Evolutionary conservation across 2,113 vertebrate genomes (phyloP).

Genomic region (Emydocephalus ijimae): DNA sequence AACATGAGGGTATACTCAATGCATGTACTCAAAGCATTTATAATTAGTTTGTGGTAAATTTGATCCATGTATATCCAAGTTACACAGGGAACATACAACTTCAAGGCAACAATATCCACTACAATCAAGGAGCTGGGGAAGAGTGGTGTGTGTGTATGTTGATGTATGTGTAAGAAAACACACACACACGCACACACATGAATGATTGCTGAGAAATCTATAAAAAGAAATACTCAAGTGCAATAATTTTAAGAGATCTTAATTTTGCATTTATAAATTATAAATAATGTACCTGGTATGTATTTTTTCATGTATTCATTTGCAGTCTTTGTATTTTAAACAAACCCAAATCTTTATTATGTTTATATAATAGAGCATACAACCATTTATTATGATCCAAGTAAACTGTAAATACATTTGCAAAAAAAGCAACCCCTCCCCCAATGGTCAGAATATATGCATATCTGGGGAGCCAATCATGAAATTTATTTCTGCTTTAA

Average conservation of each 20-base stretch:
- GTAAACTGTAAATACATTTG: constrained; percentile 73
- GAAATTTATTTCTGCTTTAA: constrained; percentile 60
- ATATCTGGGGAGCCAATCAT: constrained; percentile 60
- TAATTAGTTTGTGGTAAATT: constrained; percentile 34
- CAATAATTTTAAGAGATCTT: constrained; percentile 80
- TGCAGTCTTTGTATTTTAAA: constrained; percentile 80
- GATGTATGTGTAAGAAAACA: neutral
- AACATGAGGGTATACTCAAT: constrained; percentile 50
- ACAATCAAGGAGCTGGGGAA: constrained; percentile 53
- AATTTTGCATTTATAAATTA: constrained; percentile 81
- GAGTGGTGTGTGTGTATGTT: neutral
- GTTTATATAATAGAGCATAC: constrained; percentile 71
- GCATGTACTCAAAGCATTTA: constrained; percentile 9
- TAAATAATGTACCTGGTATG: constrained; percentile 83
- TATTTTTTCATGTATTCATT: constrained; percentile 79
- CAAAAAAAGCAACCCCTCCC: constrained; percentile 25
- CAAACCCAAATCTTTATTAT: constrained; percentile 64
- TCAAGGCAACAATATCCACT: constrained; percentile 55
- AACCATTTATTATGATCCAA: constrained; percentile 66
- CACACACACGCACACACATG: neutral
- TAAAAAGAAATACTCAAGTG: constrained; percentile 74
- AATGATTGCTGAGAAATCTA: constrained; percentile 53
- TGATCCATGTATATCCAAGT: constrained; percentile 48
- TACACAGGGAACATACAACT: constrained; percentile 57
- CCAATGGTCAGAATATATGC: constrained; percentile 61